A percentile compares a stretch with the other conserved stretches of the same genome.
Conservation (phyloP, 2,888 invertebrate genomes). For the Resseliella maxima region DNA sequence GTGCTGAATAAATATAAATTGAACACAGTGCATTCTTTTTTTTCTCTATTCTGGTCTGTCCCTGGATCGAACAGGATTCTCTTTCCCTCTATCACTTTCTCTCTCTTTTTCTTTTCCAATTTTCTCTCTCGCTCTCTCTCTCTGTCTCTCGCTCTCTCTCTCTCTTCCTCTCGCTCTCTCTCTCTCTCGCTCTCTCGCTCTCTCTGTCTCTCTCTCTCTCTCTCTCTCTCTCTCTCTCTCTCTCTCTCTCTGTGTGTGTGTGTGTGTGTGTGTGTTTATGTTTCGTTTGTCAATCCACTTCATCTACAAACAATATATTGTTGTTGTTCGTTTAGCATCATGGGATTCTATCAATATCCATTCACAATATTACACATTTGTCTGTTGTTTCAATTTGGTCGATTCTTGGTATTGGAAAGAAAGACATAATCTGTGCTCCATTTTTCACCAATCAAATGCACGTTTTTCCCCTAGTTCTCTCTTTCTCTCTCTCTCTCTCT, state of each 20-base stretch:
- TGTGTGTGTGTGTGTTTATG: no score
- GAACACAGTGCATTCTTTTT: not conserved
- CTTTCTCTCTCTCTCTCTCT: not conserved
- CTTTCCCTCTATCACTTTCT: no score
- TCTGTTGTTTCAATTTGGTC: not conserved
- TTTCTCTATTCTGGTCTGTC: not conserved
- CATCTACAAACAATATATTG: not conserved
- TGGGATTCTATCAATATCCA: not conserved
- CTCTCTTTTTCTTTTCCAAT: no score
- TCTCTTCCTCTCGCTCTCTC: no score
- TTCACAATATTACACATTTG: not conserved
- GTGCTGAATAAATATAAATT: slow-evolving; percentile 29
- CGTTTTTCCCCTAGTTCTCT: not conserved
- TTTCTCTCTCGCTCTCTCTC: not conserved
- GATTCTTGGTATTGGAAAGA: not conserved
- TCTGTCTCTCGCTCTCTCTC: no score
- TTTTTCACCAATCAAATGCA: not conserved
- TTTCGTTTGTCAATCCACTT: slow-evolving; percentile 65
- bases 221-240: no score
- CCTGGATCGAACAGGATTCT: not conserved
- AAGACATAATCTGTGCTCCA: not conserved
- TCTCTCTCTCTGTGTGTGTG: no score
- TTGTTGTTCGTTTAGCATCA: not conserved
- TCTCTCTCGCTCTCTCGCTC: not conserved
- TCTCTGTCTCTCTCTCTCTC: not conserved